Base-by-base conservation (phyloP, 35 echinoderm and acorn worm genomes). In the Lytechinus pictus region DNA sequence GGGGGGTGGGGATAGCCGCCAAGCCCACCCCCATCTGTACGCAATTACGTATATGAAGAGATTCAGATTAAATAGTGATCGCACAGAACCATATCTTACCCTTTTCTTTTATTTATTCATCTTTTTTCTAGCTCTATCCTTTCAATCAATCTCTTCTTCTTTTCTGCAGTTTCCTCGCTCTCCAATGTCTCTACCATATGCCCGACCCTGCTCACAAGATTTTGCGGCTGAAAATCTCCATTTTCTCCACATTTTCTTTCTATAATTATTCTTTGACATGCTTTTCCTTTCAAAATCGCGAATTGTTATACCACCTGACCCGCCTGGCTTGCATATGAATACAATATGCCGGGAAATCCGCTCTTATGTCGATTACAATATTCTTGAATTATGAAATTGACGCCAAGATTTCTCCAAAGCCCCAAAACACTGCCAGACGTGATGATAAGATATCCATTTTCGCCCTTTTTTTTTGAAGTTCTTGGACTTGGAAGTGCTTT, bases 331-430 rank as follows among this genome's bases (percentile, higher is more conserved):
- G 66, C 66, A 79, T 79, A 79, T 79, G 66, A 79, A 79, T 79
- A 79, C 16, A 79, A 79, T 79, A 79, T 79, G 66, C 24, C 66
- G 66, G 66, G 66, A 79, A n/a, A 79, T 79, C 66, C 66, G 66
- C 6, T 79, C 66, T 79, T 79, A 79, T 79, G 66, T 79, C 66
- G 66, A 24, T 79, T 79, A 79, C 66, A 79, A 79, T 79, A 79
- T 79, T n/a, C 66, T 79, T 79, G 19, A 79, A 79, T 79, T 79
- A 79, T 79, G 66, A 79, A 79, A 19, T 79, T 79, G 66, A 79
- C 66, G 66, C 66, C 66, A 79, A 79, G 66, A 79, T 79, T 79
- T 79, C 21, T 19, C 66, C 21, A 79, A 79, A 79, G 19, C 66
- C n/a, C 33, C 33, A 44, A 44, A 44, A 44, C 33, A 44, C 33